Conservation (phyloP, 2,797 vertebrate species). For the Novumbra hubbsi region DNA sequence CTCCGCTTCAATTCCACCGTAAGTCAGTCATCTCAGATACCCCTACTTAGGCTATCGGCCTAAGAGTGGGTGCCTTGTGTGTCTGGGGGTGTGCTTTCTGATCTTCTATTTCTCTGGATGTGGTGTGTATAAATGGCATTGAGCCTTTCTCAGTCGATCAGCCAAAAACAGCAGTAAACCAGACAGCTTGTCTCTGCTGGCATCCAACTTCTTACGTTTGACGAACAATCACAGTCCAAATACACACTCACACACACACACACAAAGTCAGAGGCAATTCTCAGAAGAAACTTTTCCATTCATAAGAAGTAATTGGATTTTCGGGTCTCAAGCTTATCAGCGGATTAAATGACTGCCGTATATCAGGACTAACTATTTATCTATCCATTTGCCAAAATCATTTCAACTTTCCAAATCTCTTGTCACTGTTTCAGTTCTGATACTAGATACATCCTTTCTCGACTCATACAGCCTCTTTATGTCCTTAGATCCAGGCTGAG, state of each 20-base stretch:
- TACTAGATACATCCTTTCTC: background rate
- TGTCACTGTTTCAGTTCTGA: background rate
- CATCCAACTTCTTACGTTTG: background rate
- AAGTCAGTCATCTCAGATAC: slow-evolving; percentile 58
- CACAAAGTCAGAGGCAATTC: background rate
- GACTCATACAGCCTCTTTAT: background rate
- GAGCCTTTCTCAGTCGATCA: slow-evolving; percentile 21
- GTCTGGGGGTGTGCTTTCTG: background rate
- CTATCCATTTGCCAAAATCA: background rate
- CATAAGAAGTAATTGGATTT: background rate
- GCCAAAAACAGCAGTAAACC: slow-evolving; percentile 15
- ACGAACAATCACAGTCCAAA: background rate
- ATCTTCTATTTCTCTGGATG: background rate
- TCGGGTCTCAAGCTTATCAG: background rate
- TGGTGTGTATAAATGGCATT: slow-evolving; percentile 11
- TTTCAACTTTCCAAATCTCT: background rate
- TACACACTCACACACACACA: background rate
- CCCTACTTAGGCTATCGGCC: background rate
- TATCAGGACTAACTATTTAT: slow-evolving; percentile 1
- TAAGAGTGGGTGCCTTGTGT: background rate
- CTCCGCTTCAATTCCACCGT: slow-evolving; percentile 97
- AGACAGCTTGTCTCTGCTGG: background rate
- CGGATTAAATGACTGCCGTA: background rate
- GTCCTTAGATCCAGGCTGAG: slow-evolving; percentile 88
- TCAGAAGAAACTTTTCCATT: background rate